phyloP scores from a whole-genome alignment of 1,140 invertebrate genomes.

The Glomeris maerens region DNA sequence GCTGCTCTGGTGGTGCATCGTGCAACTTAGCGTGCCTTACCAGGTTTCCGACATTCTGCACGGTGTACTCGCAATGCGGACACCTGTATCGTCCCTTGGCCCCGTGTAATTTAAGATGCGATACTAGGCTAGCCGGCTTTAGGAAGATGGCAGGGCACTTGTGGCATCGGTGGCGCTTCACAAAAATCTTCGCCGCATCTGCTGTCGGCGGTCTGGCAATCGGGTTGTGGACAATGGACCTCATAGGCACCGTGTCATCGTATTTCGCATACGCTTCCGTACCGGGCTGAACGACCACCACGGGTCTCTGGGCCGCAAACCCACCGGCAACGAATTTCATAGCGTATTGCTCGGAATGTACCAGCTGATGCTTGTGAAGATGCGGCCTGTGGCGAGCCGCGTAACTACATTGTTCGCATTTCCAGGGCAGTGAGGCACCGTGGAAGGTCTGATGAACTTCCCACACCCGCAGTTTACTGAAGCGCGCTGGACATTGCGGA shows the following conservation, averaged over 20 bases:
- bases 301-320: background rate
- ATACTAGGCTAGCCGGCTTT: slow-evolving; percentile 50
- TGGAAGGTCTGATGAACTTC: slow-evolving; percentile 53
- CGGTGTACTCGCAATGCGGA: slow-evolving; percentile 66
- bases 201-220: background rate
- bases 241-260: slow-evolving; percentile 21
- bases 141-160: slow-evolving; percentile 54
- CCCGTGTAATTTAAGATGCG: slow-evolving; percentile 55
- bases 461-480: slow-evolving; percentile 47
- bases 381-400: slow-evolving; percentile 51
- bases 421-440: slow-evolving; percentile 41
- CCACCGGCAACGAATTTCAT: slow-evolving; percentile 29
- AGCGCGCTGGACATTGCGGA: slow-evolving; percentile 60
- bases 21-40: slow-evolving; percentile 55
- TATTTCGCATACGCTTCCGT: slow-evolving; percentile 36
- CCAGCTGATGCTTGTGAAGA: slow-evolving; percentile 53
- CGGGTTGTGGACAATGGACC: slow-evolving; percentile 15
- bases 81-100: slow-evolving; percentile 54
- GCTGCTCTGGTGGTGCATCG: slow-evolving; percentile 22
- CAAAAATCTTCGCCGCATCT: background rate
- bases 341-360: slow-evolving; percentile 64
- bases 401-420: slow-evolving; percentile 64
- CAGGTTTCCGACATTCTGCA: slow-evolving; percentile 59
- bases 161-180: slow-evolving; percentile 38
- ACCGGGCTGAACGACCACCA: slow-evolving; percentile 6